These are phyloP conservation scores for Pantherophis guttatus DNA, from an alignment of 2,113 vertebrate species.

Conservation along the genomic window DNA sequence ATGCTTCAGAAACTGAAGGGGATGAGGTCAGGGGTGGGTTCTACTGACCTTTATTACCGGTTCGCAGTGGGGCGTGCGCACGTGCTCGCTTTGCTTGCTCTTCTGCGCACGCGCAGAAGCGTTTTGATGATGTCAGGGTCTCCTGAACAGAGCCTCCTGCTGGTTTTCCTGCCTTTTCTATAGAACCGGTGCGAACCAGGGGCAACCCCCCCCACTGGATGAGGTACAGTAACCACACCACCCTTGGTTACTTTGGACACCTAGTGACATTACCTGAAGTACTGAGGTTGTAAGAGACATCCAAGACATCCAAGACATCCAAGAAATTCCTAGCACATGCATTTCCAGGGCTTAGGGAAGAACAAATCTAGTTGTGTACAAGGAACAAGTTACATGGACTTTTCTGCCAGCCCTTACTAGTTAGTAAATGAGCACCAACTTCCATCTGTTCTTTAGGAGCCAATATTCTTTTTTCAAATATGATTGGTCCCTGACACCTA, in stretches of 20 bases:
- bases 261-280: slow-evolving; percentile 12
- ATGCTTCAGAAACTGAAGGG: background rate
- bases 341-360: background rate
- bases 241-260: slow-evolving; percentile 11
- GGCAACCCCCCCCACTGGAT: background rate
- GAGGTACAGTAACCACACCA: slow-evolving; percentile 9
- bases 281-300: slow-evolving; percentile 8
- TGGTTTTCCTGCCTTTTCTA: too few species aligned
- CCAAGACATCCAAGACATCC: slow-evolving; percentile 7
- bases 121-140: too few species aligned
- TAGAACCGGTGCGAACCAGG: too few species aligned
- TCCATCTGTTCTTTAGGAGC: background rate
- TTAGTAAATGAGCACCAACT: background rate
- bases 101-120: too few species aligned
- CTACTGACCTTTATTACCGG: too few species aligned
- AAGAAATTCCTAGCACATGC: background rate
- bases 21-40: background rate
- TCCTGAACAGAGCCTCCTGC: too few species aligned
- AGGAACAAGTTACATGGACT: background rate
- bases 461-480: background rate
- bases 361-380: background rate
- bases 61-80: too few species aligned
- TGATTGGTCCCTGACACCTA: background rate
- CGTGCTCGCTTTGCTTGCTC: too few species aligned
- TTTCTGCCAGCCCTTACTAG: background rate